Evolutionary conservation across 2,888 invertebrate species (phyloP), one percentile per base, ranked within the genome.

Genomic region (Ganaspis brasiliensis): DNA sequence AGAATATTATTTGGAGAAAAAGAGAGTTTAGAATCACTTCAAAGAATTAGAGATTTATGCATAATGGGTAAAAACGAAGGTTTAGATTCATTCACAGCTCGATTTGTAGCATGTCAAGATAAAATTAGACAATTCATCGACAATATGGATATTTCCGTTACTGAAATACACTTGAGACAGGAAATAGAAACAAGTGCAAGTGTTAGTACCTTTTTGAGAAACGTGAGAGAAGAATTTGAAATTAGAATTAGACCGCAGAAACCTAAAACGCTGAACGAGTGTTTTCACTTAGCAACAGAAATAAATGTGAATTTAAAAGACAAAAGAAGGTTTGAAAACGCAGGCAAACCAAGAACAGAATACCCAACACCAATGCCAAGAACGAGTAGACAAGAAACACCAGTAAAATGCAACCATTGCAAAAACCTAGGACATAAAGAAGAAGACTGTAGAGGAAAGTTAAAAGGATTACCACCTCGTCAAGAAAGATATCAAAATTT

Each of bases 321-420:
- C n/a, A 49, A 49, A 49, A 49, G 49, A 49, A 49, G 49, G n/a
- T n/a, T 49, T 12, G 49, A 49, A n/a, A 49, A 49, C n/a, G 14
- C n/a, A n/a, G n/a, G n/a, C 14, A 49, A 4, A 1, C n/a, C 49
- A 49, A 49, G 49, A 49, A 49, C n/a, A 2, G 49, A 49, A 49
- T 2, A n/a, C n/a, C n/a, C n/a, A 4, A n/a, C 14, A 1, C 49
- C 9, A 1, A n/a, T 4, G 4, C n/a, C n/a, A 49, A 49, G 49
- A 49, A n/a, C 14, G 4, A 49, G 4, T 8, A 52, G 16, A 16
- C 49, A 16, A 16, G 19, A 19, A 52, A 52, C 5, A 19, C 1
- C 3, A 52, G 49, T 16, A 52, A 52, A 52, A 52, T 52, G 49
- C 16, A 52, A 52, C 16, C 49, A 52, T 8, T 52, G 49, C 8